Conservation (phyloP, 2,113 vertebrate species). For the Camelus dromedarius region DNA sequence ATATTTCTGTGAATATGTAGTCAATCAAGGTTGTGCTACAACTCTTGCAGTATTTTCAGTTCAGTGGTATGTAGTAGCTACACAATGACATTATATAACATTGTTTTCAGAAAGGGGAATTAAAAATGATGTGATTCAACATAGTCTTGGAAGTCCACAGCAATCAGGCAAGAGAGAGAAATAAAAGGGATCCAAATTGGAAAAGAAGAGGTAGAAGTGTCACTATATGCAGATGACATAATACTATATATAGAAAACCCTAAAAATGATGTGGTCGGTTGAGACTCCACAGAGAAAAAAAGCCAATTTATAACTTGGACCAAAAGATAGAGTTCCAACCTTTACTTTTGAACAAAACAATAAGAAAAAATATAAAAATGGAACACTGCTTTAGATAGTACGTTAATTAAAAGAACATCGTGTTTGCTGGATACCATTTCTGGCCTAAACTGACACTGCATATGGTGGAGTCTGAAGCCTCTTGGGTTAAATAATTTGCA, state of each 20-base stretch:
- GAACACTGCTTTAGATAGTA: neutral
- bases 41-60: conserved; percentile 38
- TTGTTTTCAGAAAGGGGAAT: conserved; percentile 74
- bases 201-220: too few relatives aligned
- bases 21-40: conserved; percentile 29
- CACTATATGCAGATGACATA: too few relatives aligned
- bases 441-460: neutral
- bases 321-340: neutral
- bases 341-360: conserved; percentile 31
- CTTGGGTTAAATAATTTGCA: neutral
- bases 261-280: conserved; percentile 69
- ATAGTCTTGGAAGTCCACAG: too few relatives aligned
- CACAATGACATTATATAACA: conserved; percentile 24
- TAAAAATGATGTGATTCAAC: conserved; percentile 64
- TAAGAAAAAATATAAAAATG: neutral
- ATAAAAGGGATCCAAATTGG: too few relatives aligned
- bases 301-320: conserved; percentile 61
- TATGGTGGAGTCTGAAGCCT: neutral
- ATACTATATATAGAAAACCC: too few relatives aligned
- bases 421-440: neutral
- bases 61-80: neutral
- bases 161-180: too few relatives aligned
- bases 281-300: conserved; percentile 61
- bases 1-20: conserved; percentile 13
- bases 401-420: conserved; percentile 11